Evolutionary conservation across 2,888 invertebrate species (phyloP).

Genomic region (Limulus polyphemus): DNA sequence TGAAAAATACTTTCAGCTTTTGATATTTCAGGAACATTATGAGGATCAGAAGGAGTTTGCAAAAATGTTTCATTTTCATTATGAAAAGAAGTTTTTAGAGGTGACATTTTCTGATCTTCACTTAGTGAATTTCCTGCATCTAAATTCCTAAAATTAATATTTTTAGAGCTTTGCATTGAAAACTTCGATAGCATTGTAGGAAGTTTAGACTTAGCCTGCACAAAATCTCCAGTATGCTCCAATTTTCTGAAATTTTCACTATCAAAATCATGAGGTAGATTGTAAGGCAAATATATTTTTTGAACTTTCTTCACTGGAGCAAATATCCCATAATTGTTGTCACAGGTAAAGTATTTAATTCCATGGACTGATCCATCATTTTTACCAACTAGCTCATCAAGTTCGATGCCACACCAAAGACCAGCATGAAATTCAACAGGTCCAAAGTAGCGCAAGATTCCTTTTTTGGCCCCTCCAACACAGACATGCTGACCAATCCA

Average conservation of each 20-base stretch:
- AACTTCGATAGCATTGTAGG: not conserved
- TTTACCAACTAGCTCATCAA: constrained; percentile 46
- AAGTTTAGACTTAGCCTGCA: constrained; percentile 2
- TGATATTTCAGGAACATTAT: too few species aligned
- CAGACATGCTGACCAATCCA: constrained; percentile 38
- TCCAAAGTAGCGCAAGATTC: constrained; percentile 48
- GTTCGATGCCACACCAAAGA: constrained; percentile 52
- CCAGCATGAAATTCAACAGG: constrained; percentile 45
- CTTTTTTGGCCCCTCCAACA: constrained; percentile 40
- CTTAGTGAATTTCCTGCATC: too few species aligned
- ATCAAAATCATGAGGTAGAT: not conserved
- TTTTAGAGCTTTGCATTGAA: too few species aligned
- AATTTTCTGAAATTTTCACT: not conserved
- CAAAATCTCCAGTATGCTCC: not conserved
- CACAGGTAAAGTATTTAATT: constrained; percentile 50
- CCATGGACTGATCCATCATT: constrained; percentile 52
- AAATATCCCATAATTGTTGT: constrained; percentile 48
- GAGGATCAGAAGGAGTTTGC: too few species aligned
- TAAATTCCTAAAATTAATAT: too few species aligned
- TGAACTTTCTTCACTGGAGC: constrained; percentile 47
- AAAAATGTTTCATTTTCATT: too few species aligned
- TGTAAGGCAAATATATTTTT: not conserved
- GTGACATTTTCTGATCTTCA: too few species aligned
- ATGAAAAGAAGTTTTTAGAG: too few species aligned
- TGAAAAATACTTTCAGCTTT: too few species aligned